A percentile compares a stretch with the other conserved stretches of the same genome.
phyloP scores from a whole-genome alignment of 2,888 invertebrate species.

The Rotaria macrura region DNA sequence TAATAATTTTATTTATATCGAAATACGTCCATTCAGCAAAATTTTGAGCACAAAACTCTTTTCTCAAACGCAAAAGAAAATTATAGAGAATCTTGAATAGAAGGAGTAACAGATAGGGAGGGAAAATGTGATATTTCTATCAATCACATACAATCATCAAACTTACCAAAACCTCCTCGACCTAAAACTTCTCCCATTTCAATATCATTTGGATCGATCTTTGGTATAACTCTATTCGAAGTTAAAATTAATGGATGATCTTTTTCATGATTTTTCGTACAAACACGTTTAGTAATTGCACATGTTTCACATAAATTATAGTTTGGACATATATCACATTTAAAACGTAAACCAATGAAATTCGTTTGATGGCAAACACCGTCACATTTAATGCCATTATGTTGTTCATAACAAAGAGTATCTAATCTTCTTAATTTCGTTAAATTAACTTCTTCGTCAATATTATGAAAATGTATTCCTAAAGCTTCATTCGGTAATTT shows the following conservation, averaged over 20 bases:
- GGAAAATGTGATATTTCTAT: too few relatives aligned
- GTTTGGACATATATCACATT: conserved; percentile 5
- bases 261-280: not conserved
- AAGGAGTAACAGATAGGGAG: too few relatives aligned
- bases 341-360: not conserved
- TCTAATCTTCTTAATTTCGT: not conserved
- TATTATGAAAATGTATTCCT: not conserved
- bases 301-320: conserved; percentile 1
- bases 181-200: not conserved
- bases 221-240: not conserved
- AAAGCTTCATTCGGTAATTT: not conserved
- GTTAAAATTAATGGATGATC: not conserved
- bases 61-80: too few relatives aligned
- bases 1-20: too few relatives aligned
- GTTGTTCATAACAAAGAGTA: not conserved
- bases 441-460: not conserved
- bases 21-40: too few relatives aligned
- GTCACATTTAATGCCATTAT: not conserved
- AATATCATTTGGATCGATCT: not conserved
- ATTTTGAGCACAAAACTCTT: too few relatives aligned
- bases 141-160: not conserved
- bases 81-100: too few relatives aligned
- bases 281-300: not conserved
- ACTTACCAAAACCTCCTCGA: not conserved
- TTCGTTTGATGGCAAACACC: not conserved